Evolutionary conservation across 2,888 invertebrate genomes (phyloP).

Genomic region (Chalcis sispes): DNA sequence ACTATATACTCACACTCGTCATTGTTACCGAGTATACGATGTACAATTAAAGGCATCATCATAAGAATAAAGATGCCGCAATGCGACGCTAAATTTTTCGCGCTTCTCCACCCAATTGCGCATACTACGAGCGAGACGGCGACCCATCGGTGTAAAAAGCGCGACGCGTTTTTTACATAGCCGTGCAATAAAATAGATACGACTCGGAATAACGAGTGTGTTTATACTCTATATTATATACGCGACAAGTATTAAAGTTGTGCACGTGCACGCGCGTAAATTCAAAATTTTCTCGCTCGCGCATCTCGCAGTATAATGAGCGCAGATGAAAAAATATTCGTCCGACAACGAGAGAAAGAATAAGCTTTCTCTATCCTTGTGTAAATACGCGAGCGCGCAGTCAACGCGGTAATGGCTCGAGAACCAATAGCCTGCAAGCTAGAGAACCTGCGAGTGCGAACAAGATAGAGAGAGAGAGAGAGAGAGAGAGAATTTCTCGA

Average conservation of each 20-base stretch:
- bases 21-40: neutral
- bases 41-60: conserved; percentile 16
- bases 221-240: neutral
- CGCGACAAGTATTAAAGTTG: too few relatives aligned
- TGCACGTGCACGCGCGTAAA: neutral
- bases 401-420: neutral
- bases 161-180: neutral
- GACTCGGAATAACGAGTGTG: neutral
- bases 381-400: too few relatives aligned
- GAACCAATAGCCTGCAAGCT: conserved; percentile 9
- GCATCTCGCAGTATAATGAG: neutral
- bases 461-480: too few relatives aligned
- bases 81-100: conserved; percentile 15
- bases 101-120: neutral
- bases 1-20: too few relatives aligned
- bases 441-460: too few relatives aligned
- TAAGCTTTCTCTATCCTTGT: too few relatives aligned
- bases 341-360: too few relatives aligned
- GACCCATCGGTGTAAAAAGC: neutral
- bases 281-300: neutral
- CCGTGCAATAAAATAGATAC: neutral
- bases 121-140: neutral
- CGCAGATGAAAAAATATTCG: neutral
- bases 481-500: too few relatives aligned
- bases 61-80: conserved; percentile 15